Conservation (phyloP, 1,140 invertebrate species). For the Oscheius sp. region DNA sequence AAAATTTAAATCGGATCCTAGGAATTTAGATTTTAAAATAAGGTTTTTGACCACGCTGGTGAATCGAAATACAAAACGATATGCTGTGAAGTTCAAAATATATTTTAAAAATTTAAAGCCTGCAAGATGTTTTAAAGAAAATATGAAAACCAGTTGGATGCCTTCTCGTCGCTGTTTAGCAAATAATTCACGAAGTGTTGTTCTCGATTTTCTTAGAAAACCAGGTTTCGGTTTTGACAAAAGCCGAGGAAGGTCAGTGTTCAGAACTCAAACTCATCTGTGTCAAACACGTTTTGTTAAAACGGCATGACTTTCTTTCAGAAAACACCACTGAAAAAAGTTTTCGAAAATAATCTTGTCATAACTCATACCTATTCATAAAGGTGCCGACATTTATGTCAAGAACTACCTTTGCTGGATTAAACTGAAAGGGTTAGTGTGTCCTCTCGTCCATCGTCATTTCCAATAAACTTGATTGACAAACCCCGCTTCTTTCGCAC, state of each 20-base stretch:
- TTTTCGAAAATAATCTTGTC: not conserved
- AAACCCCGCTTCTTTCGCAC: not conserved
- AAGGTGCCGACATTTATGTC: not conserved
- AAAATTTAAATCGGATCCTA: too few species aligned
- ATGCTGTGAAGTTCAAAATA: too few species aligned
- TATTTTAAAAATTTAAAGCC: too few species aligned
- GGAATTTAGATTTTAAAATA: too few species aligned
- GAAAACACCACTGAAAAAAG: not conserved
- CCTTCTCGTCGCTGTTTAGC: too few species aligned
- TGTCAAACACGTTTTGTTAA: not conserved
- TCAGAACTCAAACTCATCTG: not conserved
- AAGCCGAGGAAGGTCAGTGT: not conserved
- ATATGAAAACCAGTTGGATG: too few species aligned
- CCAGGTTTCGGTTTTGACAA: not conserved
- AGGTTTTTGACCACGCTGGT: too few species aligned
- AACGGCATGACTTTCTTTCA: not conserved
- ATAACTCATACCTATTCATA: not conserved
- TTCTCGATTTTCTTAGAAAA: not conserved
- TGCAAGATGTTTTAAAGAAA: too few species aligned
- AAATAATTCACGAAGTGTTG: not conserved
- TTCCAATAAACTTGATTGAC: not conserved
- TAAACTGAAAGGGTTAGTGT: not conserved
- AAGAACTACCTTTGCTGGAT: too few species aligned
- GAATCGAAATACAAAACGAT: too few species aligned
- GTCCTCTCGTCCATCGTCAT: not conserved